Evolutionary conservation across 2,888 invertebrate genomes (phyloP).

Genomic region (Buathra laborator): DNA sequence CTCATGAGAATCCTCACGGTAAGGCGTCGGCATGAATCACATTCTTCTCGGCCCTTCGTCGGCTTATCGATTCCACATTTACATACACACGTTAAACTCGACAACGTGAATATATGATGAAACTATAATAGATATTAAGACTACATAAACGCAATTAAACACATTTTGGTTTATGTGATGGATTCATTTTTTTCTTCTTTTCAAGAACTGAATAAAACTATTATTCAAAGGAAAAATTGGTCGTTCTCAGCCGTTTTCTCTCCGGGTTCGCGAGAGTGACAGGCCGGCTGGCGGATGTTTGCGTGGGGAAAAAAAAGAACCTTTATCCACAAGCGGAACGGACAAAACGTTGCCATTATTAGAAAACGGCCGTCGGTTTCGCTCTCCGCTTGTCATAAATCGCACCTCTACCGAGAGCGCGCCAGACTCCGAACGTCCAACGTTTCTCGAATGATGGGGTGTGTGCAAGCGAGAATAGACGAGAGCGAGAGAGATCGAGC

Average conservation of each 20-base stretch:
- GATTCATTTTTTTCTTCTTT: background rate
- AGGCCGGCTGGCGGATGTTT: constrained; percentile 32
- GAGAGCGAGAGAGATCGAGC: constrained; percentile 8
- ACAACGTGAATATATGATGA: background rate
- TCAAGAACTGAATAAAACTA: background rate
- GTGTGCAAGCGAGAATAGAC: background rate
- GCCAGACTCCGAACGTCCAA: constrained; percentile 62
- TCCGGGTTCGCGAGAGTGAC: background rate
- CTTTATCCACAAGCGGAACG: constrained; percentile 39
- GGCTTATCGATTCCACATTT: constrained; percentile 60
- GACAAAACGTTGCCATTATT: constrained; percentile 67
- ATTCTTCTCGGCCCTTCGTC: constrained; percentile 34
- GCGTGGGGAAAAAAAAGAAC: constrained; percentile 33
- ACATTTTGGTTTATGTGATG: background rate
- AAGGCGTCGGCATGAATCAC: constrained; percentile 75
- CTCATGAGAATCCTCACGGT: constrained; percentile 79
- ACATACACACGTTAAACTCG: constrained; percentile 33
- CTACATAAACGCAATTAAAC: background rate
- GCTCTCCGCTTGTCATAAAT: constrained; percentile 70
- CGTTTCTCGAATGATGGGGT: constrained; percentile 53
- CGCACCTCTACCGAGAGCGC: constrained; percentile 45
- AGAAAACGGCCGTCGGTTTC: constrained; percentile 64
- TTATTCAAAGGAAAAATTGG: background rate
- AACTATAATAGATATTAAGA: too few relatives aligned
- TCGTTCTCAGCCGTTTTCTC: constrained; percentile 3